Evolutionary conservation across 1,140 invertebrate species (phyloP), one percentile per base, ranked within the genome.

Genomic region (Drosophila truncata): DNA sequence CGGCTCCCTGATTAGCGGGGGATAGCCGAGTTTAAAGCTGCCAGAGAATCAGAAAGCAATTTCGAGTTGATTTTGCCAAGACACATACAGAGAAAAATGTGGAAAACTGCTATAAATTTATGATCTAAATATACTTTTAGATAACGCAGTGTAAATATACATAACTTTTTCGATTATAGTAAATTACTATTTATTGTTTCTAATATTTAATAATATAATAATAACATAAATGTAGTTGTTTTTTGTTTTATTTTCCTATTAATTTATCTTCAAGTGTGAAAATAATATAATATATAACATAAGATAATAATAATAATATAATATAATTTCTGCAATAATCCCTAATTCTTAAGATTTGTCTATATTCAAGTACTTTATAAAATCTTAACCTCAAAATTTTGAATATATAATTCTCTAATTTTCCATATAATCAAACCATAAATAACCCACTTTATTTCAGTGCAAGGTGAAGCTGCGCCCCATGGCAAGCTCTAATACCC

Each of bases 1-100:
- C 25, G 33, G 18, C 41, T 54, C 14, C 18, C 31, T 42, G 49
- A 39, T 71, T 70, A 47, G 9, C 25, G 10, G 20, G n/a, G 33
- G n/a, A 18, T 39, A 39, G 25, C 23, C 7, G 7, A 60, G 33
- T 50, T 72, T 72, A 35, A 60, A 72, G 46, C 67, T 59, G 35
- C 14, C 29, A 72, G 23, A 69, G 37, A 16, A 41, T 41, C 27
- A 42, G 11, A 60, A 73, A 50, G 54, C 52, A 42, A 72, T 72
- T 72, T 71, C 23, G 11, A 35, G 20, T 20, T 9, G 16, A 25
- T 41, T 55, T 35, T 5, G 27, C 29, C 13, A 20, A n/a, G 20
- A 62, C 2, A 16, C 9, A 37, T 25, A 54, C 37, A 4, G 13
- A 18, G 9, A 33, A 16, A 44, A 58, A 16, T 7, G 13, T 3